Conservation (phyloP, 2,888 invertebrate genomes). For the Lissonota sp. region DNA sequence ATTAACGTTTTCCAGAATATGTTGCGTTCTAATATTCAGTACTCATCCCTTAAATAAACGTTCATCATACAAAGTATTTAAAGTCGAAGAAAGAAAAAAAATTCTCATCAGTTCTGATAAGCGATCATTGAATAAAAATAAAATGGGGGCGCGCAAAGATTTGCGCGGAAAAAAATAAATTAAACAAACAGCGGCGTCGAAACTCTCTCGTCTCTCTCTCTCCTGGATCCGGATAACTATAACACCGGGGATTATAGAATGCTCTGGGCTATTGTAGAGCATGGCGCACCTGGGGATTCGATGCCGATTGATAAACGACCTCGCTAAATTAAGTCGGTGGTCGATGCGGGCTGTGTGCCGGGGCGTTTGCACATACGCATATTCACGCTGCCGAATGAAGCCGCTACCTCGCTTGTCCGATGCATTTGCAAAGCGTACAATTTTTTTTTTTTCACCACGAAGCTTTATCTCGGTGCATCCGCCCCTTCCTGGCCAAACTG, state of each 20-base stretch:
- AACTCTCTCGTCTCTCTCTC: conserved; percentile 24
- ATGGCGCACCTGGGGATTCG: conserved; percentile 66
- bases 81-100: not conserved
- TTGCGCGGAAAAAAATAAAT: not conserved
- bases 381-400: conserved; percentile 39
- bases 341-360: no score
- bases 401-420: conserved; percentile 45
- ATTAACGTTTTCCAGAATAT: conserved; percentile 34
- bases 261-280: conserved; percentile 56
- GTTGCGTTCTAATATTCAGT: no score
- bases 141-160: not conserved
- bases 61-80: no score
- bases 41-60: not conserved
- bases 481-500: conserved; percentile 45
- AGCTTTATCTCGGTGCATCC: conserved; percentile 64
- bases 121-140: not conserved
- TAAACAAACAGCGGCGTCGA: conserved; percentile 19
- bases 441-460: conserved; percentile 45
- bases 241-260: conserved; percentile 57
- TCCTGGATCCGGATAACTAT: conserved; percentile 24
- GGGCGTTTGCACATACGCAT: conserved; percentile 56
- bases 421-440: conserved; percentile 62
- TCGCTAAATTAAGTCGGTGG: conserved; percentile 74
- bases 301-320: conserved; percentile 77
- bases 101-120: not conserved